Base-by-base conservation (phyloP, 2,113 vertebrate species). In the Muntiacus muntjak region DNA sequence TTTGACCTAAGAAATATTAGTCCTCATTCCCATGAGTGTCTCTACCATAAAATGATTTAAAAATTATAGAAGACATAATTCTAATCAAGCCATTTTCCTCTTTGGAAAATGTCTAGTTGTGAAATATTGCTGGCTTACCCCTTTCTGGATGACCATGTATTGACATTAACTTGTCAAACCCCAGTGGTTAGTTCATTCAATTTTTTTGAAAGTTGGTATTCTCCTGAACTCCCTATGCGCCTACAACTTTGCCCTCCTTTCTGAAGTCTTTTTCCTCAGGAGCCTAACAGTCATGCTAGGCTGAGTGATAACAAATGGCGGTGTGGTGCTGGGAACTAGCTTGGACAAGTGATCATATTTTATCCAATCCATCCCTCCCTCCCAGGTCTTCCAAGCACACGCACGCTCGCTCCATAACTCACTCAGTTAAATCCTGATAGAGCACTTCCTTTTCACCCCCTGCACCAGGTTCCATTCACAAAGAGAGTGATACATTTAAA, bases 401-500 rank as follows among this genome's bases (percentile, higher is more conserved):
- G 1, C 11, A 64, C n/a, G 89, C 50, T 60, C 95, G 87, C 28
- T 45, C 84, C 52, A 83, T 94, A 97, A 96, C n/a, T 96, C 67
- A 57, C 50, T 81, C 96, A 94, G 12, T 74, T 96, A 98, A 86
- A 97, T 97, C 14, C 84, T 95, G 97, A 96, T 40, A 47, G 55
- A 55, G 89, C 84, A 97, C 87, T 97, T 93, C 4, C 14, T 64
- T 98, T 97, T 91, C 36, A 89, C 25, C 82, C 5, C 55, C 36
- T 96, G 30, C 94, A 95, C 5, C 58, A 78, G 64, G 47, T 47
- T 91, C 83, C 54, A 89, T 57, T 97, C 50, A 85, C 64, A 94
- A 54, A 97, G 17, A 64, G 0, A 84, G 26, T 78, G 93, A 97
- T 54, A 47, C 33, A 58, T 25, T 45, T 26, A 60, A 71, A 97